A percentile compares a stretch with the other conserved stretches of the same genome.
Conservation (phyloP, 1,140 invertebrate genomes). For the Drosophila ohnishii region DNA sequence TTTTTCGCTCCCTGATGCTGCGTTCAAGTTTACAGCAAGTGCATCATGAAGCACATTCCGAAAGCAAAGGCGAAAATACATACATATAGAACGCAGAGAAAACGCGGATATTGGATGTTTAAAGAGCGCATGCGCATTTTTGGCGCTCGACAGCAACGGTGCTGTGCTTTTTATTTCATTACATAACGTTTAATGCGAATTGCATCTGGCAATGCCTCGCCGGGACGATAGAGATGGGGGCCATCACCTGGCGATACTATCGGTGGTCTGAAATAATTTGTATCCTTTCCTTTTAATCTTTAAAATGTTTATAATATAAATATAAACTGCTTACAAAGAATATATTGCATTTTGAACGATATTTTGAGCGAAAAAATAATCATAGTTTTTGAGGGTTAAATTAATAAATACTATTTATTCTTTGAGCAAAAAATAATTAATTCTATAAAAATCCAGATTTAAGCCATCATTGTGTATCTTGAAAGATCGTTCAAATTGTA, state of each 20-base stretch:
- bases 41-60: constrained; percentile 49
- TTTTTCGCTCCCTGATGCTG: constrained; percentile 36
- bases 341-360: too few species aligned
- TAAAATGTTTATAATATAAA: too few species aligned
- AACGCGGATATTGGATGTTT: constrained; percentile 38
- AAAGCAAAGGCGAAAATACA: constrained; percentile 51
- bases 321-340: too few species aligned
- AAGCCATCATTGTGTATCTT: too few species aligned
- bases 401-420: too few species aligned
- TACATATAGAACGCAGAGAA: constrained; percentile 13
- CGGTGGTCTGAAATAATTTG: not conserved
- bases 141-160: constrained; percentile 33
- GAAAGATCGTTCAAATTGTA: too few species aligned
- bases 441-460: too few species aligned
- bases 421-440: too few species aligned
- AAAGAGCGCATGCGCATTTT: constrained; percentile 60
- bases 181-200: constrained; percentile 48
- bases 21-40: constrained; percentile 62
- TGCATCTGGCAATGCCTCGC: constrained; percentile 53
- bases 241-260: not conserved
- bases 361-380: too few species aligned
- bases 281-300: not conserved
- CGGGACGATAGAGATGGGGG: constrained; percentile 21
- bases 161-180: constrained; percentile 47
- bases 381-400: too few species aligned